Evolutionary conservation across 1,140 invertebrate species (phyloP), one percentile per base, ranked within the genome.

Genomic region (Ectropis grisescens): DNA sequence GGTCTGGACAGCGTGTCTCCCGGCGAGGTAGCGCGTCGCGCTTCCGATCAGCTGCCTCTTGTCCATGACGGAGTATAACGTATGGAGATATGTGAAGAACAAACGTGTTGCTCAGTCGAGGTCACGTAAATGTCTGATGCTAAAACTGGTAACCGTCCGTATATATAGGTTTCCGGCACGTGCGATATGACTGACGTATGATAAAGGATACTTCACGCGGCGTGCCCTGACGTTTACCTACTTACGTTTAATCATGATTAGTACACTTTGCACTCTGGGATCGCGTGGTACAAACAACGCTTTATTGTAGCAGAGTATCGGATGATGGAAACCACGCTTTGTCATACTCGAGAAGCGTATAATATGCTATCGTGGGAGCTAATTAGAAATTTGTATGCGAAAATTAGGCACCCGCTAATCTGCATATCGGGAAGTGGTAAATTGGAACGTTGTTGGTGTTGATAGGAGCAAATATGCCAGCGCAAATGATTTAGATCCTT

Each of bases 1-100:
- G 0, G 88, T 90, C 47, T 90, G 88, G 11, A 90, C 84, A 1
- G 88, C 89, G 46, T 90, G 87, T 37, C 87, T 85, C 23, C 88
- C 88, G 22, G 87, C 87, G 34, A 91, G 87, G 56, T 87, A 90
- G 23, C 89, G 84, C 2, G 87, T 87, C 2, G 88, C 86, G 45
- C 85, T 84, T 42, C 88, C 84, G 6, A 88, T 82, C 29, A 87
- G 47, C 15, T 72, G 59, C 37, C 76, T 66, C 39, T 85, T 85
- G 46, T 82, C 74, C 75, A 82, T 81, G 58, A 56, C 28, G 13
- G 40, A 26, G 33, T 39, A 16, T 25, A 37, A 7, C 11, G 29
- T 22, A 6, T 35, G 31, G 13, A 34, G 29, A 13, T 29, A 14
- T 8, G 9, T 11, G 11, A 3, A 24, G 31, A 10, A 16, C 29